A percentile compares a stretch with the other conserved stretches of the same genome.
phyloP scores from a whole-genome alignment of 1,140 invertebrate species.

The Ceratina australensis region DNA sequence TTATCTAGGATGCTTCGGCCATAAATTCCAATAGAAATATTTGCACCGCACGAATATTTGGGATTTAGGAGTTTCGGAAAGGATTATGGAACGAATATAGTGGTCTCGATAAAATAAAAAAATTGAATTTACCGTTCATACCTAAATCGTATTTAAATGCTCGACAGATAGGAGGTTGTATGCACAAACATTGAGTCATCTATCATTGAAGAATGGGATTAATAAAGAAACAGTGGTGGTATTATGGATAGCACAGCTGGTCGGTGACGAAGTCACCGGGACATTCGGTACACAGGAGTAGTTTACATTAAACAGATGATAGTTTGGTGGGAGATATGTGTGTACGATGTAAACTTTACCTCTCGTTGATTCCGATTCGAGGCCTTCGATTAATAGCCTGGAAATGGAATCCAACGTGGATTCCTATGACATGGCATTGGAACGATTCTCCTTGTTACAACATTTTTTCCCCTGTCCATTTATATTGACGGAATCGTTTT shows the following conservation, averaged over 20 bases:
- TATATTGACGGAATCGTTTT: too few relatives aligned
- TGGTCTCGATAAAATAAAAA: too few relatives aligned
- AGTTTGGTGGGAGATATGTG: conserved; percentile 29
- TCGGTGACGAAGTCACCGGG: neutral
- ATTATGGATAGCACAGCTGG: conserved; percentile 21
- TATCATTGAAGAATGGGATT: conserved; percentile 4
- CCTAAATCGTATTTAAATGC: too few relatives aligned
- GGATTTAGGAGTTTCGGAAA: too few relatives aligned
- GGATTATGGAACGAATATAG: too few relatives aligned
- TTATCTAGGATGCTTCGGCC: too few relatives aligned
- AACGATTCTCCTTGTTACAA: neutral
- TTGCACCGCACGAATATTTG: too few relatives aligned
- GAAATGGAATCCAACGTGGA: conserved; percentile 11
- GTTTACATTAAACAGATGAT: conserved; percentile 44
- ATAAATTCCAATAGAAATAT: too few relatives aligned
- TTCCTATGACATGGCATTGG: neutral
- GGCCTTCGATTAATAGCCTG: conserved; percentile 31
- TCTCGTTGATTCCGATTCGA: conserved; percentile 44
- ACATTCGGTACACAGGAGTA: conserved; percentile 18
- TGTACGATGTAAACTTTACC: conserved; percentile 45
- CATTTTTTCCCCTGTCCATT: neutral
- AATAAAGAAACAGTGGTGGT: neutral
- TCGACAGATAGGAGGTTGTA: too few relatives aligned
- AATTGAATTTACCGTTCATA: too few relatives aligned
- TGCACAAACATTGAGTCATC: neutral